phyloP scores from a whole-genome alignment of 2,113 vertebrate genomes.

The Ceuthmochares aereus region DNA sequence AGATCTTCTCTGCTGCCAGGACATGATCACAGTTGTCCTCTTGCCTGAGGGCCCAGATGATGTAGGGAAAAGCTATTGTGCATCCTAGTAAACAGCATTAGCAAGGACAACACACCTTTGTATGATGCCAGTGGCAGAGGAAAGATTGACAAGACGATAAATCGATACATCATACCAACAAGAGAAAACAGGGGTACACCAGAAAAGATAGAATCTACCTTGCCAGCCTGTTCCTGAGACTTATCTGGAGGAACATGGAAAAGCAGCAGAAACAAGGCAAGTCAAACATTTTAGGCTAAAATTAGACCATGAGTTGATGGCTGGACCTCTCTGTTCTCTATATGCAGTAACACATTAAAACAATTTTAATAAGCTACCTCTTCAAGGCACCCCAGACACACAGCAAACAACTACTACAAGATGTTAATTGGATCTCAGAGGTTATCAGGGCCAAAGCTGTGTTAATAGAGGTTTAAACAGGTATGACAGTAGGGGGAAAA shows the following conservation, averaged over 20 bases:
- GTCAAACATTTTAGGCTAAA: background rate
- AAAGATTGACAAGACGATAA: background rate
- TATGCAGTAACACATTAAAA: background rate
- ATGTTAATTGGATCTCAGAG: background rate
- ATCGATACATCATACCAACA: background rate
- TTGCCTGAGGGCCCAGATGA: background rate
- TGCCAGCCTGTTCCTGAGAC: background rate
- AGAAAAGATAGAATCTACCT: background rate
- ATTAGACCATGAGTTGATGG: background rate
- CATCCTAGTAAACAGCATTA: background rate
- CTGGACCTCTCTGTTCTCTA: background rate
- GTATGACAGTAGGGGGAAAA: background rate
- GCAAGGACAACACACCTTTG: background rate
- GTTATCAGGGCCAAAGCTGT: background rate
- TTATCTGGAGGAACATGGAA: background rate
- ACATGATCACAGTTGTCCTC: background rate
- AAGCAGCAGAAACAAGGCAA: background rate
- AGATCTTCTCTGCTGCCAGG: background rate
- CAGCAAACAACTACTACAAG: background rate
- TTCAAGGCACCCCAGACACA: background rate
- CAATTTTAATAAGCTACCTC: background rate
- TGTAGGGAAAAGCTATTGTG: background rate
- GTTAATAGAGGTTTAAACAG: background rate
- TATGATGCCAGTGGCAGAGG: background rate
- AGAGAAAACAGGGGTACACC: rapidly evolving